Base-by-base conservation (phyloP, 2,888 invertebrate species). In the Acanthoscelides obtectus region DNA sequence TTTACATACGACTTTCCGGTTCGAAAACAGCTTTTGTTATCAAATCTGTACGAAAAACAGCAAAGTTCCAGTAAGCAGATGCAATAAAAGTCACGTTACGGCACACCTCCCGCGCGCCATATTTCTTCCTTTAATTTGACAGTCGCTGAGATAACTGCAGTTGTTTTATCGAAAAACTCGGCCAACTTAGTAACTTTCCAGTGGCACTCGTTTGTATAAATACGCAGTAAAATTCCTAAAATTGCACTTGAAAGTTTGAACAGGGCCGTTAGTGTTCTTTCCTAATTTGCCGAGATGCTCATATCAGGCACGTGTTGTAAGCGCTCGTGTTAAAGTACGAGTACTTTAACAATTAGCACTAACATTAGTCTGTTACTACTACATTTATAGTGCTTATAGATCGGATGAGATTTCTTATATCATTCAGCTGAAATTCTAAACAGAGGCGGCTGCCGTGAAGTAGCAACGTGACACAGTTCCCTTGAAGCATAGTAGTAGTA, bases 161-260 rank as follows among this genome's bases (percentile, higher is more conserved):
- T 72, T 72, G 72, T 72, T 72, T 72, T 72, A 72, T 69, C 67
- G 69, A 22, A 12, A 19, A 66, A 69, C 69, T 72, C 25, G 69
- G 27, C 64, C 72, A 72, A 69, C 67, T 72, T 69, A 21, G 27
- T 67, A 20, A 64, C 45, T 45, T 45, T 45, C 5, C 12, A 45
- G 45, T 6, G 12, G 45, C 45, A 45, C 25, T 27, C 66, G 70
- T 70, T 72, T 69, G 72, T 68, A 72, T 72, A 72, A 72, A 71
- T 72, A 72, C 63, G 69, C 68, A 72, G 64, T 70, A 27, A 70
- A 72, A 70, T 72, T 71, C 45, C 65, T 70, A 72, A 66, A 72
- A 72, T 71, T 69, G 72, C 71, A 71, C 21, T 72, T 64, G 45
- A 19, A 72, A 72, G 22, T 72, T 69, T 68, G 66, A 64, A 72